Evolutionary conservation across 2,888 invertebrate species (phyloP).

Genomic region (Anaspis maculata): DNA sequence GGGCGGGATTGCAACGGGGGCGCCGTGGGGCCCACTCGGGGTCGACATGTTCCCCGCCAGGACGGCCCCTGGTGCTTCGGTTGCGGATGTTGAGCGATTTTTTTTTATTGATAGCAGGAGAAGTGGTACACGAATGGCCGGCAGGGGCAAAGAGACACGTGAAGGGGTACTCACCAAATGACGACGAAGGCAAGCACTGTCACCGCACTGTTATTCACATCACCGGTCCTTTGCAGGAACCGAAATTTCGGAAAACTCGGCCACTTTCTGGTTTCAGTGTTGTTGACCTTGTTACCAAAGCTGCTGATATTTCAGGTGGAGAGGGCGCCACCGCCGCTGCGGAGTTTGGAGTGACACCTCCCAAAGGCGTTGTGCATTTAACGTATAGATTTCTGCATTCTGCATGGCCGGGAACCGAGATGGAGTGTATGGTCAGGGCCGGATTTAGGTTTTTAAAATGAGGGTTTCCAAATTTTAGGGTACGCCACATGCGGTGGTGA

Average conservation of each 20-base stretch:
- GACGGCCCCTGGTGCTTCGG: too few species aligned
- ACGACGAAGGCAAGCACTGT: not conserved
- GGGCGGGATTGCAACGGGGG: not conserved
- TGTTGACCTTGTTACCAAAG: conserved; percentile 43
- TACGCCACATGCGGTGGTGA: too few species aligned
- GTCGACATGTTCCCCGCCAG: not conserved
- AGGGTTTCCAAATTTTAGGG: too few species aligned
- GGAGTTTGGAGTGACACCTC: too few species aligned
- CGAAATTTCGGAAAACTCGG: conserved; percentile 19
- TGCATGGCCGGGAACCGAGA: too few species aligned
- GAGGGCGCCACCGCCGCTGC: too few species aligned
- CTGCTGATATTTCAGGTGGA: too few species aligned
- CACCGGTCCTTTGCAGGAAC: conserved; percentile 15
- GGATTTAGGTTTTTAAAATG: too few species aligned
- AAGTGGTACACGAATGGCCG: not conserved
- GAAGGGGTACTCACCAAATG: not conserved
- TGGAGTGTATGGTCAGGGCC: too few species aligned
- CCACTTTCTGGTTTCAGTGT: conserved; percentile 30
- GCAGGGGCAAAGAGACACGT: not conserved
- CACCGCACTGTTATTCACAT: conserved; percentile 21
- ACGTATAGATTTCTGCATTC: too few species aligned
- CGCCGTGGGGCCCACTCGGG: not conserved
- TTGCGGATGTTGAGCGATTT: too few species aligned
- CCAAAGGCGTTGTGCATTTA: too few species aligned
- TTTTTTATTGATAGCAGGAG: not conserved